Conservation (phyloP, 2,888 invertebrate species). For the Trichogramma evanescens region DNA sequence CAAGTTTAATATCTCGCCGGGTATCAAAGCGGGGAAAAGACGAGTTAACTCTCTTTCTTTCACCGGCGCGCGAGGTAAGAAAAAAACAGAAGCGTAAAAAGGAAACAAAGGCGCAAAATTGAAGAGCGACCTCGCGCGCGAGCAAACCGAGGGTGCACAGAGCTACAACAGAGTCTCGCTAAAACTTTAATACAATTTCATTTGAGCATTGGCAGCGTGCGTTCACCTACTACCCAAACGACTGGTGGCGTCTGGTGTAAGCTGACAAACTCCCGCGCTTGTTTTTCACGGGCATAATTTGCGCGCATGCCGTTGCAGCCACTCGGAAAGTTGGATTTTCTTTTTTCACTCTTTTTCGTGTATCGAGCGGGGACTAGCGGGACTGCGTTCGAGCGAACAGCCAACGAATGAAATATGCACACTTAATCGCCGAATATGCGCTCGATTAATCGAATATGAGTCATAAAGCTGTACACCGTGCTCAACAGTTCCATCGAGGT, state of each 20-base stretch:
- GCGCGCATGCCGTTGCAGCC: not conserved
- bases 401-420: too few relatives aligned
- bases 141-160: constrained; percentile 28
- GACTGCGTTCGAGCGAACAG: too few relatives aligned
- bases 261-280: constrained; percentile 41
- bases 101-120: not conserved
- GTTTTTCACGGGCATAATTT: constrained; percentile 12
- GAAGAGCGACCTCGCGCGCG: constrained; percentile 13
- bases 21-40: constrained; percentile 2
- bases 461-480: too few relatives aligned
- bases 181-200: constrained; percentile 49
- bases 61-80: not conserved
- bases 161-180: constrained; percentile 8
- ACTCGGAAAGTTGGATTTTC: constrained; percentile 7
- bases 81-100: constrained; percentile 16
- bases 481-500: too few relatives aligned
- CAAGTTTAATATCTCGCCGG: constrained; percentile 44
- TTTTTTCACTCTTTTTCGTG: constrained; percentile 34
- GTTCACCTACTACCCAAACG: too few relatives aligned
- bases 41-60: too few relatives aligned
- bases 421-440: too few relatives aligned
- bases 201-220: constrained; percentile 36
- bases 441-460: too few relatives aligned
- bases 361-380: constrained; percentile 38
- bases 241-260: too few relatives aligned